Evolutionary conservation across 92 coral and sea anemone species (phyloP), one percentile per base, ranked within the genome.

Genomic region (Ricordea florida): DNA sequence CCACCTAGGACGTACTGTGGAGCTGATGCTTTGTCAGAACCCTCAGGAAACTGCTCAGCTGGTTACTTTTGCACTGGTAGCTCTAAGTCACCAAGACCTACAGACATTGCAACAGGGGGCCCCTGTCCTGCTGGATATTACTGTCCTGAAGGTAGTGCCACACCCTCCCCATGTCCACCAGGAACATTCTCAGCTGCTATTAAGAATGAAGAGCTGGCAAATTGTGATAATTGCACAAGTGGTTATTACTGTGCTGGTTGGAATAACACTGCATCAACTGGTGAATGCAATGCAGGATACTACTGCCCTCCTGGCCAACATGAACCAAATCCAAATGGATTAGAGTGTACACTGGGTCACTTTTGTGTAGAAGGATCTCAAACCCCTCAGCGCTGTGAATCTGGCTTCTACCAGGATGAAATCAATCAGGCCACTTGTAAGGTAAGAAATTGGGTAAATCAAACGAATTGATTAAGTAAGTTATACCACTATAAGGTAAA

Each of bases 261-360:
- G 83, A 97, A 96, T 3, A 91, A 91, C 59, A 72, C 67, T 1
- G 46, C 47, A 7, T 88, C 92, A 9, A 85, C 92, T 0, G 92
- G 72, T 45, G 43, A 78, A 71, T 94, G 98, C 71, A 78, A 75
- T 51, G 82, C 79, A 11, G 97, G 98, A 15, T 94, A 57, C 58
- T 94, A 72, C 66, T 94, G 98, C 33, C 98, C 98, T 34, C 93
- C 92, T 10, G 89, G 93, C 25, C 98, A 94, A 71, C 58, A 35
- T 28, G 84, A 68, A 31, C 65, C 70, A 5, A 82, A 89, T 45
- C 98, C 98, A 28, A 87, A 72, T 51, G 74, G 67, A 36, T 77
- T 50, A 50, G 81, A 76, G 31, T 94, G 98, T 55, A 85, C 89
- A 4, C 59, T 72, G 32, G 98, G 97, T 3, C 98, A 94, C 69